These are phyloP conservation scores for Pedetes capensis DNA, from an alignment of 2,113 vertebrate species.

Conservation along the genomic window DNA sequence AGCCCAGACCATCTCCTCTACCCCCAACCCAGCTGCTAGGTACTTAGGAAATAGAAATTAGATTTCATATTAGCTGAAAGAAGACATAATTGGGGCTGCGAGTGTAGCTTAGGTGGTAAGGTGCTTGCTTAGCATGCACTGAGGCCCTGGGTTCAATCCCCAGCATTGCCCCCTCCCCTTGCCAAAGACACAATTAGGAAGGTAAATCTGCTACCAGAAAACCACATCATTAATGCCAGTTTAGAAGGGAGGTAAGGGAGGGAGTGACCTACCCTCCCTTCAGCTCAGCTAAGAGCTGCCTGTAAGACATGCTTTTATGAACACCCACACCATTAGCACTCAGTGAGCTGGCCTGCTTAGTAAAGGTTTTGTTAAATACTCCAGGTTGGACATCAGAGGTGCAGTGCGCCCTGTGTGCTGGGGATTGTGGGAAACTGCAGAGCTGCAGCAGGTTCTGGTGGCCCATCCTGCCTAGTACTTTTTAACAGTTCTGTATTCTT, in stretches of 20 bases:
- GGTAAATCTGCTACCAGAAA: constrained; percentile 20
- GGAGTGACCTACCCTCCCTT: not conserved
- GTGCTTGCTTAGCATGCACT: no score
- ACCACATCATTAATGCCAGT: not conserved
- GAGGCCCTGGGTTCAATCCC: no score
- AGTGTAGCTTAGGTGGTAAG: no score
- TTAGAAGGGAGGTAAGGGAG: not conserved
- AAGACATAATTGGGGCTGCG: no score
- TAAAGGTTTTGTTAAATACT: not conserved
- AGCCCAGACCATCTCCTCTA: not conserved
- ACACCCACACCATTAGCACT: not conserved
- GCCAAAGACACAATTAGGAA: constrained; percentile 56
- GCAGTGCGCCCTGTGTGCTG: not conserved
- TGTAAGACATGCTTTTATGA: not conserved
- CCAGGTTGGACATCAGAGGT: not conserved
- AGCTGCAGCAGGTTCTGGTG: not conserved
- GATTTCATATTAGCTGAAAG: constrained; percentile 55
- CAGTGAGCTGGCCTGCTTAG: not conserved
- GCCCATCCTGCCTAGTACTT: constrained; percentile 31
- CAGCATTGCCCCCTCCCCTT: no score
- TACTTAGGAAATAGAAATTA: constrained; percentile 49
- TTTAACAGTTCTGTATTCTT: constrained; percentile 71
- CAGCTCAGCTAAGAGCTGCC: not conserved
- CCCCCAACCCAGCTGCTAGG: not conserved
- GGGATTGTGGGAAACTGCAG: not conserved